Conservation (phyloP, 2,113 vertebrate genomes). For the Elgaria multicarinata region DNA sequence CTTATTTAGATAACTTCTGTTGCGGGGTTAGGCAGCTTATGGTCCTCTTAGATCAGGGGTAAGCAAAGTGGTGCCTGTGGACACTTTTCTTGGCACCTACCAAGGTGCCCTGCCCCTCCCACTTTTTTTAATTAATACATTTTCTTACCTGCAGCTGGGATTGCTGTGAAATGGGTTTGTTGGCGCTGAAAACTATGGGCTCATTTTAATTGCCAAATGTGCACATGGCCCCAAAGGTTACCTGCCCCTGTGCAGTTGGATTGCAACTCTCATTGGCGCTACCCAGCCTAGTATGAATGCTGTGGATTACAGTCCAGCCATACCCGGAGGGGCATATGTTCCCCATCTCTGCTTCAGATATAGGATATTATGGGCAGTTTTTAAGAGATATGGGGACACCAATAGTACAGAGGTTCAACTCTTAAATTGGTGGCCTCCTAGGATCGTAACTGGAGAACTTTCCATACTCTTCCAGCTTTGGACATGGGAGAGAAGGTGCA, state of each 20-base stretch:
- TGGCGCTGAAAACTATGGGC: no score
- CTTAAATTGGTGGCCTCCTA: constrained; percentile 34
- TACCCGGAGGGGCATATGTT: neutral
- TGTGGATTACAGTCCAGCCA: neutral
- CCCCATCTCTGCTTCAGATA: neutral
- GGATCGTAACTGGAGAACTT: constrained; percentile 79
- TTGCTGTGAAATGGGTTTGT: no score
- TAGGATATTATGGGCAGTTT: neutral
- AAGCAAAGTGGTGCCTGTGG: no score
- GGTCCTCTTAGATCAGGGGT: no score
- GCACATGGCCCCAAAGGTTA: no score
- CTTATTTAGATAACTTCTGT: no score
- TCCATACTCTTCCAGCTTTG: constrained; percentile 77
- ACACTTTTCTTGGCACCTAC: no score
- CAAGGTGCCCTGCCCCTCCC: no score
- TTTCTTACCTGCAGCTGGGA: no score
- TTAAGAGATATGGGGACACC: neutral
- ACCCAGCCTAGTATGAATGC: neutral
- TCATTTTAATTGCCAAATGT: no score
- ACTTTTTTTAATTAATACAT: no score
- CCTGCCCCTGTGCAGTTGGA: neutral
- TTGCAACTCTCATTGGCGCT: neutral
- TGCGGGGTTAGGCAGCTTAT: neutral
- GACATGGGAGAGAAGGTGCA: constrained; percentile 80
- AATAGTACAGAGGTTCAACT: neutral